These are phyloP conservation scores for Falco rusticolus DNA, from an alignment of 2,797 vertebrate species.

Conservation along the genomic window DNA sequence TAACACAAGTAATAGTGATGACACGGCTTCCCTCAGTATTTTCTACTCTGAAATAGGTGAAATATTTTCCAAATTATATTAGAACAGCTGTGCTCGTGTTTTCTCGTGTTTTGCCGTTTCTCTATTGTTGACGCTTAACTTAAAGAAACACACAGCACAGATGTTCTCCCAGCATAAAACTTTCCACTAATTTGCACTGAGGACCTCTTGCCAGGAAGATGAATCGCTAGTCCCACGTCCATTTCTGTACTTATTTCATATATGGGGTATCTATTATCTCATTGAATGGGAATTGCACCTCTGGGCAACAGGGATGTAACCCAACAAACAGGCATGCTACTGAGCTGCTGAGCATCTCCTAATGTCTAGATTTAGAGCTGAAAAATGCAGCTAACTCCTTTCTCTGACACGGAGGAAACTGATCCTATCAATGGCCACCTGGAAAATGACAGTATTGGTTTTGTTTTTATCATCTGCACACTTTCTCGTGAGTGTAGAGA, in stretches of 20 bases:
- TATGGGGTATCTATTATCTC: background rate
- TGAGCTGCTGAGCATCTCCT: background rate
- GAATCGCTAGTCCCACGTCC: background rate
- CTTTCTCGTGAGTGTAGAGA: background rate
- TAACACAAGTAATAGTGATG: slow-evolving; percentile 58
- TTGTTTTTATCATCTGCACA: background rate
- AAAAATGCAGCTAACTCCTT: background rate
- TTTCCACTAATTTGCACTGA: background rate
- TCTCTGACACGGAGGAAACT: background rate
- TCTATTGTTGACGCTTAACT: background rate
- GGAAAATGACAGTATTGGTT: background rate
- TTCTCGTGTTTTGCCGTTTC: background rate
- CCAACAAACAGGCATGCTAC: background rate
- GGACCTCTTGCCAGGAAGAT: background rate
- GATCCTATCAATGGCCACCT: background rate
- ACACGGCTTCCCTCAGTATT: background rate
- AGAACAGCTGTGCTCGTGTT: background rate
- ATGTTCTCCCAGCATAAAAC: background rate
- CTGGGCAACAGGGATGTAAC: background rate
- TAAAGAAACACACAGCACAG: background rate
- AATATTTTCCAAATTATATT: background rate
- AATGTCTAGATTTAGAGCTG: background rate
- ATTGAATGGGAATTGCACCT: background rate
- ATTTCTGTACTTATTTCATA: background rate
- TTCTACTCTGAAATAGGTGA: background rate